Conservation (phyloP, 1,140 invertebrate genomes). For the Bombus pyrosoma region DNA sequence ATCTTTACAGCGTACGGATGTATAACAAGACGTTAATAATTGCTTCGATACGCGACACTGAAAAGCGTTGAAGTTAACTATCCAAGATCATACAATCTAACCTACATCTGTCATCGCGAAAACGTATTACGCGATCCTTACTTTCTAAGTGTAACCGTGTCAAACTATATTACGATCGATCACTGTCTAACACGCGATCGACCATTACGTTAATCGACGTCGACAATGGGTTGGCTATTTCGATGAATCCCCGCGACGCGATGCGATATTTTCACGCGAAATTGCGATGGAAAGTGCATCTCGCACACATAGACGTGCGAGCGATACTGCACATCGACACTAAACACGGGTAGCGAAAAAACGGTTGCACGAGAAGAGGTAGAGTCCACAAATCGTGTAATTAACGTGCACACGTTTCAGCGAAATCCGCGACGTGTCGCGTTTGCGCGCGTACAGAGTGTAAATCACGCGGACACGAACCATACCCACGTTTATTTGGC, state of each 20-base stretch:
- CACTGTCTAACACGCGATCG: conserved; percentile 36
- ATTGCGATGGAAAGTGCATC: too few species aligned
- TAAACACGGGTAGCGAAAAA: background rate
- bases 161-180: conserved; percentile 38
- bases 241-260: background rate
- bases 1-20: background rate
- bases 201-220: conserved; percentile 44
- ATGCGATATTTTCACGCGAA: background rate
- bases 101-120: conserved; percentile 30
- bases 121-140: conserved; percentile 15
- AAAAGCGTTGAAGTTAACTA: background rate
- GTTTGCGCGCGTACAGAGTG: conserved; percentile 12
- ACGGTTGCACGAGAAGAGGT: background rate
- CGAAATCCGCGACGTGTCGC: background rate
- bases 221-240: background rate
- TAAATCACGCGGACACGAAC: conserved; percentile 27
- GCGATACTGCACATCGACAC: background rate
- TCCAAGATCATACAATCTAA: conserved; percentile 5
- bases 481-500: conserved; percentile 16
- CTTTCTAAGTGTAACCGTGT: conserved; percentile 4
- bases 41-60: background rate
- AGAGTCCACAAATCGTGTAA: background rate
- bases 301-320: background rate
- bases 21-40: background rate
- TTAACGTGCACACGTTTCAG: background rate